Conservation (phyloP, 2,797 vertebrate species). For the Malurus splendens region DNA sequence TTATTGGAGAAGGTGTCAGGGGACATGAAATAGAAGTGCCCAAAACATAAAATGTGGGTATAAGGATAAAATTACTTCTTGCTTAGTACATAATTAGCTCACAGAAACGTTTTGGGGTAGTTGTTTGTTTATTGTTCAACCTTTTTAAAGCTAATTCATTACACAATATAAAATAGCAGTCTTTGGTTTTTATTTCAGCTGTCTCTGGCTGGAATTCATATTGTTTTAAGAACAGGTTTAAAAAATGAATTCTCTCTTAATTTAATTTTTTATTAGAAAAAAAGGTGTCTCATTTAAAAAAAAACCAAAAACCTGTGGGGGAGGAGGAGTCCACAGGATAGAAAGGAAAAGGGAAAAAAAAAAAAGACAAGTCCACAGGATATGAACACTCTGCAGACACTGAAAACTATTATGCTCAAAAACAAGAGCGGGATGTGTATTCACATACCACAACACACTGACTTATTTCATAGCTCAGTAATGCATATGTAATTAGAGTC, state of each 20-base stretch:
- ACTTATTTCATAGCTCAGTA: slow-evolving; percentile 55
- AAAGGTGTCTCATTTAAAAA: neutral
- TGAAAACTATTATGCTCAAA: slow-evolving; percentile 48
- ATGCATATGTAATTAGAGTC: slow-evolving; percentile 10
- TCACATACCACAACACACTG: slow-evolving; percentile 34
- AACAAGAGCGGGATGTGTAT: slow-evolving; percentile 45
- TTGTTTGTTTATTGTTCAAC: slow-evolving; percentile 63
- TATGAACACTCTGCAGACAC: slow-evolving; percentile 29
- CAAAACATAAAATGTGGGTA: slow-evolving; percentile 64
- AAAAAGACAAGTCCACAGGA: slow-evolving; percentile 8
- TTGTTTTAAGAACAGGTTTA: slow-evolving; percentile 16
- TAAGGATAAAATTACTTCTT: slow-evolving; percentile 70
- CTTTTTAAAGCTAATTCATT: slow-evolving; percentile 15
- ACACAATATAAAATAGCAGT: neutral
- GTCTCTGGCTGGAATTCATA: neutral
- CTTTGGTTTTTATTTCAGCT: neutral
- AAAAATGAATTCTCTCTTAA: neutral
- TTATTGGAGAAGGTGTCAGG: slow-evolving; percentile 79
- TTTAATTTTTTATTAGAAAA: slow-evolving; percentile 21
- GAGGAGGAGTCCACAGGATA: neutral
- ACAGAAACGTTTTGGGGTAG: slow-evolving; percentile 35
- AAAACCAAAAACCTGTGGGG: neutral
- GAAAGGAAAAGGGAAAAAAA: neutral
- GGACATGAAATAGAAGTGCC: slow-evolving; percentile 75
- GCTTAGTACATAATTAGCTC: slow-evolving; percentile 67